Evolutionary conservation across 2,797 vertebrate genomes (phyloP).

Genomic region (Malurus splendens): DNA sequence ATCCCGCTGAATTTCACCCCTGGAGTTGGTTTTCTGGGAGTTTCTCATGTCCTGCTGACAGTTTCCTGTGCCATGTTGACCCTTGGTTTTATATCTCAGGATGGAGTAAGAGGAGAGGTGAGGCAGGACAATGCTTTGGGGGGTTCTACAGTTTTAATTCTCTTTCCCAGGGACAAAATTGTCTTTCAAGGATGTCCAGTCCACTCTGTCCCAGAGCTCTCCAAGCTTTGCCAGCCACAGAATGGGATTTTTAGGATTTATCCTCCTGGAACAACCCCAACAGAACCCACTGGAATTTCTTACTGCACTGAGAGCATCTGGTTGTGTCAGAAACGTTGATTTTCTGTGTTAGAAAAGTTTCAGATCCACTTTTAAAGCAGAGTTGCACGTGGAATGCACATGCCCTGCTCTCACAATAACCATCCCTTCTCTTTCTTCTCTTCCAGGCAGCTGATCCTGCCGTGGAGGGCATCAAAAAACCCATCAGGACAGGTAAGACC

Average conservation of each 20-base stretch:
- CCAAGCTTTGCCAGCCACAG: background rate
- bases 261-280: background rate
- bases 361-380: background rate
- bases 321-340: background rate
- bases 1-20: background rate
- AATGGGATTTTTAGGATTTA: background rate
- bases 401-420: background rate
- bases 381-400: fast-evolving
- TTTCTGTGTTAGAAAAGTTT: background rate
- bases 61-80: background rate
- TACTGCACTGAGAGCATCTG: background rate
- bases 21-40: background rate
- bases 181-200: background rate
- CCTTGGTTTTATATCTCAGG: background rate
- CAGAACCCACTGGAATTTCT: background rate
- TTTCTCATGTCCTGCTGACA: background rate
- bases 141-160: background rate
- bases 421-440: background rate
- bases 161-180: background rate
- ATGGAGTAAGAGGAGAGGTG: background rate
- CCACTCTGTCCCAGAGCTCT: background rate
- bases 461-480: background rate
- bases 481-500: constrained; percentile 32
- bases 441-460: constrained; percentile 23
- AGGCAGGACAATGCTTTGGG: background rate